These are phyloP conservation scores for Daptonema setosum DNA, from an alignment of 2,888 invertebrate genomes.

Conservation along the genomic window DNA sequence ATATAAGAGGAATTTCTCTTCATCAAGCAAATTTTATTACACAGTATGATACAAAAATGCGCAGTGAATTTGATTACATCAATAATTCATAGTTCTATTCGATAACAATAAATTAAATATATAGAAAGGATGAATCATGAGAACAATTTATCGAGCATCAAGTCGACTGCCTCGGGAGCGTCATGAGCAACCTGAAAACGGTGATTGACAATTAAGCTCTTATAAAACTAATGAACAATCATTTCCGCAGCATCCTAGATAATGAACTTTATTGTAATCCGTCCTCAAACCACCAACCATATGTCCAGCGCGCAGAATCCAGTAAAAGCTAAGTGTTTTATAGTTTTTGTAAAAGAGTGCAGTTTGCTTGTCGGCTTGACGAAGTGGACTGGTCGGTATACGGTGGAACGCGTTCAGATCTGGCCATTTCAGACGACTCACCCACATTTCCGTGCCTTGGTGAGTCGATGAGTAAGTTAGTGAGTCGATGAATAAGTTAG, in stretches of 20 bases:
- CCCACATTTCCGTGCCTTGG: conserved; percentile 51
- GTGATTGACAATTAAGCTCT: too few relatives aligned
- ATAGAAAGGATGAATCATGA: too few relatives aligned
- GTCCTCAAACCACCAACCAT: conserved; percentile 38
- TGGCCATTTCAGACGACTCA: conserved; percentile 46
- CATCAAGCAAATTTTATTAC: too few relatives aligned
- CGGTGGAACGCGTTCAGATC: background rate
- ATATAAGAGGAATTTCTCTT: too few relatives aligned
- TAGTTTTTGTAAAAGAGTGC: conserved; percentile 25
- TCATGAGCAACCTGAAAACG: background rate
- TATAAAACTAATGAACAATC: too few relatives aligned
- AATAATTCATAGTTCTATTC: too few relatives aligned
- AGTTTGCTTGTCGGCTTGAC: conserved; percentile 30
- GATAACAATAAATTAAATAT: too few relatives aligned
- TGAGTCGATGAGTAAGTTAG: background rate
- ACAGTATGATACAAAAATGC: too few relatives aligned
- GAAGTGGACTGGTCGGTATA: conserved; percentile 33
- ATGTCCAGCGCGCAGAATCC: conserved; percentile 56
- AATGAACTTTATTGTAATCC: too few relatives aligned
- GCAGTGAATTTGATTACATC: too few relatives aligned
- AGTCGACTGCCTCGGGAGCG: background rate
- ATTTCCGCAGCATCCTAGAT: too few relatives aligned
- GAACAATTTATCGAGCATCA: background rate
- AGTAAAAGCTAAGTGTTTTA: conserved; percentile 50
- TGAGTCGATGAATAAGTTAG: background rate